Evolutionary conservation across 23 tunicate genomes (phyloP).

Genomic region (Ascidia mentula): DNA sequence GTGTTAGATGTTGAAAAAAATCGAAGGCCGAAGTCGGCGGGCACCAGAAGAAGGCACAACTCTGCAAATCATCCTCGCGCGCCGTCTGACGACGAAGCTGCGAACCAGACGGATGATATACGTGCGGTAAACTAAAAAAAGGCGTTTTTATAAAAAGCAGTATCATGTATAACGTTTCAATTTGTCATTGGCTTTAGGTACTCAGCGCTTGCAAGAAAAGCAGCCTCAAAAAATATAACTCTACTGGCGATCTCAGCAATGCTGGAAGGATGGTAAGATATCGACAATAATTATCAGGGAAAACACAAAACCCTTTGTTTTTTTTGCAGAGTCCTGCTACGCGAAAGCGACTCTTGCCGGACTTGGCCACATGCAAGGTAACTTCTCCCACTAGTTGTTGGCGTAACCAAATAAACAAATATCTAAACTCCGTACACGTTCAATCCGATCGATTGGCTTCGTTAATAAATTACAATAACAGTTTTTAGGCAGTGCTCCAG

Average conservation of each 20-base stretch:
- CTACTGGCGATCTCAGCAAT: constrained; percentile 49
- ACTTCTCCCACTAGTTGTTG: too few species aligned
- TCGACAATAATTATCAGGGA: neutral
- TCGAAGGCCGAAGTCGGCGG: constrained; percentile 23
- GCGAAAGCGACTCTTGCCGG: constrained; percentile 22
- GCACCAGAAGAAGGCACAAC: neutral
- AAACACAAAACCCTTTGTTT: too few species aligned
- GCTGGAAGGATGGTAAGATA: constrained; percentile 31
- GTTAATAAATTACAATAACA: too few species aligned
- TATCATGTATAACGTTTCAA: neutral
- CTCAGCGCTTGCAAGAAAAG: neutral
- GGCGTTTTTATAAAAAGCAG: neutral
- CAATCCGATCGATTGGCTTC: too few species aligned
- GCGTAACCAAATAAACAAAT: too few species aligned
- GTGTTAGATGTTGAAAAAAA: neutral
- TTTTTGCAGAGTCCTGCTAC: neutral
- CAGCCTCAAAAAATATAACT: constrained; percentile 32
- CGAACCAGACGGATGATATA: neutral
- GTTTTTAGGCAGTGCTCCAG: too few species aligned
- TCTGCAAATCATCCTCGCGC: neutral
- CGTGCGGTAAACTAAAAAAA: neutral
- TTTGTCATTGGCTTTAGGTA: neutral
- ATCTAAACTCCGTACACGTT: too few species aligned
- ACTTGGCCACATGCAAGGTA: constrained; percentile 28
- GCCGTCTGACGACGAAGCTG: neutral